These are phyloP conservation scores for Megaptera novaeangliae DNA, from an alignment of 2,113 vertebrate genomes.

Conservation along the genomic window DNA sequence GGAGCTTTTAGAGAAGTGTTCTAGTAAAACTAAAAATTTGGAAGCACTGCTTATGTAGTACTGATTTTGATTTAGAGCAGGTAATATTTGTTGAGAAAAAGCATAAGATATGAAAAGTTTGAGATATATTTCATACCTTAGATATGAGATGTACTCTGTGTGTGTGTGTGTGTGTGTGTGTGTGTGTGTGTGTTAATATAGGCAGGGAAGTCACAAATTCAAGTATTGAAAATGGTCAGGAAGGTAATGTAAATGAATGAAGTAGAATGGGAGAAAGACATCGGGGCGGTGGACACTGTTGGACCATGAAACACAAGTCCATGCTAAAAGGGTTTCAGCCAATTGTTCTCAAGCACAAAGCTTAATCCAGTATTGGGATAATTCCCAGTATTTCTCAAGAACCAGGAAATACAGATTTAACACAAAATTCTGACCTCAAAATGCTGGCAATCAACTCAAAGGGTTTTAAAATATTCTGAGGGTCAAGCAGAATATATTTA, in stretches of 20 bases:
- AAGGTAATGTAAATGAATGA: not conserved
- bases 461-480: not conserved
- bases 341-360: not conserved
- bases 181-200: not conserved
- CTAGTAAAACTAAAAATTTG: not conserved
- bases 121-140: not conserved
- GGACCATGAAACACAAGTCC: not conserved
- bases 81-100: not conserved
- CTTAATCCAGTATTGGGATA: not conserved
- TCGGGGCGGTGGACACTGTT: not conserved
- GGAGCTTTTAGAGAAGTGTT: not conserved
- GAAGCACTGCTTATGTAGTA: not conserved
- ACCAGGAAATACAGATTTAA: not conserved
- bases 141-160: not conserved
- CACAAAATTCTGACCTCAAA: not conserved
- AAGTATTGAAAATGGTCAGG: not conserved
- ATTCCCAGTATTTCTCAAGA: not conserved
- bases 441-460: not conserved
- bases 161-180: not conserved
- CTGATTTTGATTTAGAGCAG: not conserved
- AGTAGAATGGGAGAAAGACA: not conserved
- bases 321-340: not conserved
- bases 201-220: not conserved
- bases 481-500: not conserved
- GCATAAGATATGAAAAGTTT: not conserved